Conservation (phyloP, 2,113 vertebrate genomes). For the Eclectus roratus region DNA sequence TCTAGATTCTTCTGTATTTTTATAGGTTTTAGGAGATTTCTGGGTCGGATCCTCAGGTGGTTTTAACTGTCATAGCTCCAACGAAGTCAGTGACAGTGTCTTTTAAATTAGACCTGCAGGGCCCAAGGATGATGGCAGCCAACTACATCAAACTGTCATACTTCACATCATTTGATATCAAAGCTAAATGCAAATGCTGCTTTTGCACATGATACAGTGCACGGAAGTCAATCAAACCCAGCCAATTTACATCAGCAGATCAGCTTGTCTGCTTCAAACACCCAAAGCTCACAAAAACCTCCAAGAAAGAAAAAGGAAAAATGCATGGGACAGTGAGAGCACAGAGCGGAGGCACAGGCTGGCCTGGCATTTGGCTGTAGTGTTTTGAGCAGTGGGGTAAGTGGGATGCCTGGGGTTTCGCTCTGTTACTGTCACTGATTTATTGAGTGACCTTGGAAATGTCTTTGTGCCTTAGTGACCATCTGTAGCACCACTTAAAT, state of each 20-base stretch:
- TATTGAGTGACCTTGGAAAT: constrained; percentile 58
- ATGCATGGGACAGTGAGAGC: background rate
- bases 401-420: background rate
- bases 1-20: background rate
- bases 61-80: background rate
- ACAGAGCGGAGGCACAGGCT: background rate
- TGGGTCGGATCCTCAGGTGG: constrained; percentile 1
- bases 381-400: background rate
- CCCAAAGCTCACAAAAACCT: background rate
- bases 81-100: background rate
- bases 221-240: background rate
- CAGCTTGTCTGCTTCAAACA: background rate
- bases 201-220: background rate
- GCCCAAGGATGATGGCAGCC: background rate
- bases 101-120: constrained; percentile 41
- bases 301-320: background rate
- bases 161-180: background rate
- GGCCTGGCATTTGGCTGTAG: background rate
- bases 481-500: constrained; percentile 47
- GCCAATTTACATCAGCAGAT: constrained; percentile 7
- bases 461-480: constrained; percentile 40
- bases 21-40: background rate
- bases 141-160: constrained; percentile 18
- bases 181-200: constrained; percentile 22
- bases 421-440: constrained; percentile 39